Evolutionary conservation across 1,140 invertebrate species (phyloP).

Genomic region (Chrysoperla carnea): DNA sequence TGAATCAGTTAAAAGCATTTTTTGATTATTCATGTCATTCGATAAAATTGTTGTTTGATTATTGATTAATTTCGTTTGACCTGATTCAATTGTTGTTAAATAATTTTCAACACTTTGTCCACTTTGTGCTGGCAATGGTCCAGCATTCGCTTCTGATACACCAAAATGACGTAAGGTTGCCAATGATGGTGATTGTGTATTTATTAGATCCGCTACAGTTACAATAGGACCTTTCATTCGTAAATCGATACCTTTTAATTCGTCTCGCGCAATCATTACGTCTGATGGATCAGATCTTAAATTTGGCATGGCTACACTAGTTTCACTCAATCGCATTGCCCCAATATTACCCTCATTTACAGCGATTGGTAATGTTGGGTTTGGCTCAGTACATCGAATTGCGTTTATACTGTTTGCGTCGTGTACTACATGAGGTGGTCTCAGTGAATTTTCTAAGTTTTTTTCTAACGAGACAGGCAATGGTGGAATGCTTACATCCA

Average conservation of each 20-base stretch:
- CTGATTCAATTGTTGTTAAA: slow-evolving; percentile 30
- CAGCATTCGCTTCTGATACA: slow-evolving; percentile 13
- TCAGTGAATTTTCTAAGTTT: slow-evolving; percentile 17
- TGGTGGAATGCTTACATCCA: slow-evolving; percentile 11
- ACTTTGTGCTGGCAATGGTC: slow-evolving; percentile 30
- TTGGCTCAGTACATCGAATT: neutral
- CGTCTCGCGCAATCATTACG: slow-evolving; percentile 1
- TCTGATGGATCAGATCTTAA: no score
- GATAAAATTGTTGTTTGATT: no score
- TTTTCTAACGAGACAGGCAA: no score
- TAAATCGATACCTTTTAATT: slow-evolving; percentile 21
- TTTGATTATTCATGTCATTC: no score
- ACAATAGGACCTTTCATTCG: slow-evolving; percentile 15
- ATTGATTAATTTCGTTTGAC: neutral
- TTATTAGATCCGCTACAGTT: slow-evolving; percentile 21
- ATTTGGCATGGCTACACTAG: neutral
- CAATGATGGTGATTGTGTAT: slow-evolving; percentile 25
- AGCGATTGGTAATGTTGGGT: neutral
- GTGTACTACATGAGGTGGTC: slow-evolving; percentile 13
- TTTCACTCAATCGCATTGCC: neutral
- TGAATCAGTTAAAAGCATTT: no score
- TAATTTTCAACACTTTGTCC: slow-evolving; percentile 38
- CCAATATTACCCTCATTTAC: neutral
- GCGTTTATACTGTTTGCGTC: no score
- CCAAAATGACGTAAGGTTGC: slow-evolving; percentile 25